Conservation (phyloP, 2,888 invertebrate species). For the Antheraea yamamai region DNA sequence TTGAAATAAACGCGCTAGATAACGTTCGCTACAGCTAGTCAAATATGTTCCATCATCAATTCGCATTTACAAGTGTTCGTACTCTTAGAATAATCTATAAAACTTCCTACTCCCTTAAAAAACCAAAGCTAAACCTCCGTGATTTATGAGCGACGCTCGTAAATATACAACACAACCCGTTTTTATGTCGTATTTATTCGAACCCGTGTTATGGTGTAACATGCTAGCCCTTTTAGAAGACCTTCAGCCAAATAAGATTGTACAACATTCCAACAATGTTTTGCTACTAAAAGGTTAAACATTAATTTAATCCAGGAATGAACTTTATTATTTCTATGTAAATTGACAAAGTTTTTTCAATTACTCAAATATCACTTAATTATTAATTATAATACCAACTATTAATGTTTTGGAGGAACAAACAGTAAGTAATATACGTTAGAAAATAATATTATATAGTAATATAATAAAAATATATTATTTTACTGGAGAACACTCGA, state of each 20-base stretch:
- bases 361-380: not conserved
- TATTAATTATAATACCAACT: not conserved
- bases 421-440: not conserved
- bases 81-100: slow-evolving; percentile 1
- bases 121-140: slow-evolving; percentile 24
- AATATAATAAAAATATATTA: no score
- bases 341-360: not conserved
- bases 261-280: not conserved
- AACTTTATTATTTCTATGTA: not conserved
- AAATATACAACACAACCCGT: slow-evolving; percentile 42
- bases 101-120: slow-evolving; percentile 11
- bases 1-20: no score
- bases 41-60: not conserved
- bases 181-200: slow-evolving; percentile 42
- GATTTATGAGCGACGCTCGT: slow-evolving; percentile 40
- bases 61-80: not conserved
- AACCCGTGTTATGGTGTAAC: slow-evolving; percentile 20
- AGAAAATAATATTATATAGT: not conserved
- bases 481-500: no score
- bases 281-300: not conserved
- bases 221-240: slow-evolving; percentile 1
- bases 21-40: not conserved
- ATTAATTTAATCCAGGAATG: not conserved
- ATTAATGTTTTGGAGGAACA: not conserved
- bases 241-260: not conserved